Evolutionary conservation across 92 coral and sea anemone species (phyloP).

Genomic region (Zoanthus solanderi): DNA sequence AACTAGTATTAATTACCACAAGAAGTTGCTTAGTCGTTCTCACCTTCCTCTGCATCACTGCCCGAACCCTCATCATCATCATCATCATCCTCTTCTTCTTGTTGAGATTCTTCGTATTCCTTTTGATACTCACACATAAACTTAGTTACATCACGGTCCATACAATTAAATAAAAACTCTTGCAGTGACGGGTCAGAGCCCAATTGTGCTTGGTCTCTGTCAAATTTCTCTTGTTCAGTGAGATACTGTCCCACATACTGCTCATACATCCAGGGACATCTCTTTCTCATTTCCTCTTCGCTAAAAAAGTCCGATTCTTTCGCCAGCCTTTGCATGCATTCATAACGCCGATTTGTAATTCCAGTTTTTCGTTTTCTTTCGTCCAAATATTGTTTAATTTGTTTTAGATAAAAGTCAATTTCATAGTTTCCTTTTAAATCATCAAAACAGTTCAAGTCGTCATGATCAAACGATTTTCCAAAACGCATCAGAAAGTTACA

Average conservation of each 20-base stretch:
- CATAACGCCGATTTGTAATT: constrained; percentile 88
- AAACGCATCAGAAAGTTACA: constrained; percentile 82
- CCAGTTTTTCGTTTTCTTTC: constrained; percentile 65
- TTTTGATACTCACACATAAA: constrained; percentile 76
- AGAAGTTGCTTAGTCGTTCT: not conserved
- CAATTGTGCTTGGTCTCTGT: constrained; percentile 73
- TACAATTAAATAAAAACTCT: constrained; percentile 71
- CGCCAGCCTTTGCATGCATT: constrained; percentile 79
- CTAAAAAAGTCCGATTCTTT: constrained; percentile 77
- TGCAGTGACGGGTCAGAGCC: constrained; percentile 75
- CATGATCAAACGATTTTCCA: constrained; percentile 76
- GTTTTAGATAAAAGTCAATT: constrained; percentile 70
- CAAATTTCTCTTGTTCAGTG: constrained; percentile 84
- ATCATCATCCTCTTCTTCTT: constrained; percentile 77
- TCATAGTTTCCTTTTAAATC: constrained; percentile 75
- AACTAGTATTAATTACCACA: too few species aligned
- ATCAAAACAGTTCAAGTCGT: constrained; percentile 78
- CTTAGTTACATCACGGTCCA: constrained; percentile 78
- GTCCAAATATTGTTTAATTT: constrained; percentile 71
- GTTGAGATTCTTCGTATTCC: constrained; percentile 66
- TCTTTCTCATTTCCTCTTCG: constrained; percentile 82
- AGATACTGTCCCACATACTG: constrained; percentile 91
- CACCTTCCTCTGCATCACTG: constrained; percentile 58
- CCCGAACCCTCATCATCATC: constrained; percentile 76
- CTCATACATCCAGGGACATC: constrained; percentile 88